These are phyloP conservation scores for Thumatha senex DNA, from an alignment of 2,888 invertebrate species.

Conservation along the genomic window DNA sequence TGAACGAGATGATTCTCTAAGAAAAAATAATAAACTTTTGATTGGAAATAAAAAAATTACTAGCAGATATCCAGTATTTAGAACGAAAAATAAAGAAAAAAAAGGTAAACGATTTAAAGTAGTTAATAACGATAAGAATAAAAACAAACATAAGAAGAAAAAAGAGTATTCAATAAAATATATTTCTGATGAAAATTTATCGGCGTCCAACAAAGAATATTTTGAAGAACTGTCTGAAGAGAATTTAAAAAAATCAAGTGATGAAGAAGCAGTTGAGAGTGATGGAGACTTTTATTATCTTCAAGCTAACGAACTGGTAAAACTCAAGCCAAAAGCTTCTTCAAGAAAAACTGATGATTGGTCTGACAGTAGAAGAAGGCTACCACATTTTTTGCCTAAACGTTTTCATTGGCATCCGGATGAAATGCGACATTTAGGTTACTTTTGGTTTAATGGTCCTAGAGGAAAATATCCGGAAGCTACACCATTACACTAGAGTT, in stretches of 20 bases:
- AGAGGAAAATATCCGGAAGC: slow-evolving; percentile 34
- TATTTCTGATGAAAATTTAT: background rate
- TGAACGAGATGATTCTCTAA: background rate
- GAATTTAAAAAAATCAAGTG: background rate
- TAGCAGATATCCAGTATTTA: background rate
- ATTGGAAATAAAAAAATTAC: background rate
- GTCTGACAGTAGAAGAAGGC: slow-evolving; percentile 28
- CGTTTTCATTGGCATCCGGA: slow-evolving; percentile 51
- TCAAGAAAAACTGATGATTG: too few species aligned
- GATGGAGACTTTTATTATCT: background rate
- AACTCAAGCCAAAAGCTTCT: background rate
- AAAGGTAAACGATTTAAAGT: background rate
- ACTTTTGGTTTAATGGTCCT: slow-evolving; percentile 61
- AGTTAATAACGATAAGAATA: background rate
- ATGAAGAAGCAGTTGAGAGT: background rate
- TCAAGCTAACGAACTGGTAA: slow-evolving; percentile 1
- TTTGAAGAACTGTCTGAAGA: background rate
- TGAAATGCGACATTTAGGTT: slow-evolving; percentile 49
- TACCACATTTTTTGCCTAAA: slow-evolving; percentile 59
- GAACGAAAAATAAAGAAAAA: background rate
- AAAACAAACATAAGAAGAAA: background rate
- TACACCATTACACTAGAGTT: background rate
- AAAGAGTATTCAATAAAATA: background rate
- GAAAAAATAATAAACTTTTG: background rate
- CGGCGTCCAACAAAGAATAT: background rate